A percentile compares a stretch with the other conserved stretches of the same genome.
These are phyloP conservation scores for Amia ocellicauda DNA, from an alignment of 2,113 vertebrate genomes.

Conservation along the genomic window DNA sequence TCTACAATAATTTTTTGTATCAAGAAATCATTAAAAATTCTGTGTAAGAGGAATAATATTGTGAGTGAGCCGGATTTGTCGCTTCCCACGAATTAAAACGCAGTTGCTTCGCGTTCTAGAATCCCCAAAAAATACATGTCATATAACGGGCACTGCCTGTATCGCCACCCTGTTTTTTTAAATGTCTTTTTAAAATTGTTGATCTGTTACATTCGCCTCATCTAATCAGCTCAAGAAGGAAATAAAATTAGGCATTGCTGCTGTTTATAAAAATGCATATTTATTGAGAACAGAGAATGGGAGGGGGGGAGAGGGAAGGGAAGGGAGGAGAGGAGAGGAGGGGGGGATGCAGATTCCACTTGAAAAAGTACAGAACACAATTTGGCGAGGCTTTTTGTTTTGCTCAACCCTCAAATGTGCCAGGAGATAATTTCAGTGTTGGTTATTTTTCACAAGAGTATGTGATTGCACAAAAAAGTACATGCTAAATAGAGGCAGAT, in stretches of 20 bases:
- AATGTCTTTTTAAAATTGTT: too few relatives aligned
- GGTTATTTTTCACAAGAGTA: slow-evolving; percentile 99
- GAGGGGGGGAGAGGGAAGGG: slow-evolving; percentile 22
- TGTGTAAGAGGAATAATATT: too few relatives aligned
- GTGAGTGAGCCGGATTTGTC: too few relatives aligned
- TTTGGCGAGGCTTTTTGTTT: slow-evolving; percentile 94
- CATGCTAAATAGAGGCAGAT: slow-evolving; percentile 98
- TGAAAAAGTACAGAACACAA: slow-evolving; percentile 89
- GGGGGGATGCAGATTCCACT: slow-evolving; percentile 55
- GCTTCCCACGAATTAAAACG: too few relatives aligned
- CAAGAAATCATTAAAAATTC: too few relatives aligned
- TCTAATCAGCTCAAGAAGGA: too few relatives aligned
- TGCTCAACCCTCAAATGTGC: slow-evolving; percentile 86
- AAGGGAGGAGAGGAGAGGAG: slow-evolving; percentile 7
- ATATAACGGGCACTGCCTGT: too few relatives aligned
- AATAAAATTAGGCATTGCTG: neutral
- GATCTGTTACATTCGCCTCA: neutral
- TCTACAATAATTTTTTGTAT: too few relatives aligned
- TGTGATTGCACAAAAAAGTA: slow-evolving; percentile 97
- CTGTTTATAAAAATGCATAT: slow-evolving; percentile 11
- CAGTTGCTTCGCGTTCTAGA: too few relatives aligned
- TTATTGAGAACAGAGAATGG: slow-evolving; percentile 11
- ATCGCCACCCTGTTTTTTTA: too few relatives aligned
- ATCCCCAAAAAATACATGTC: too few relatives aligned
- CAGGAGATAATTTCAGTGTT: slow-evolving; percentile 98